Conservation (phyloP, 2,113 vertebrate genomes). For the Pomatostomus ruficeps region DNA sequence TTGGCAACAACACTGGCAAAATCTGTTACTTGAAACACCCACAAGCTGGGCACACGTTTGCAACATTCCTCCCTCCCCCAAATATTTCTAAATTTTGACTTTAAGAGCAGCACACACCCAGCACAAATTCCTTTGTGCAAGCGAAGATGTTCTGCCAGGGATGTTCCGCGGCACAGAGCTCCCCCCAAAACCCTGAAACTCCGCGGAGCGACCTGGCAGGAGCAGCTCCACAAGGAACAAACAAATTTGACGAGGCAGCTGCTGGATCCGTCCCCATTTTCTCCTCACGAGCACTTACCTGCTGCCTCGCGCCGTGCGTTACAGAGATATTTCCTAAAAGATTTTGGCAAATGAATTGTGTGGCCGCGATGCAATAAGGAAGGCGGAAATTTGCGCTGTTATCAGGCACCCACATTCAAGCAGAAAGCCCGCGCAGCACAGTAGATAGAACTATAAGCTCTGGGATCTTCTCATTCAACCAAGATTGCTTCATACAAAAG, state of each 20-base stretch:
- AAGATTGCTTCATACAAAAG: slow-evolving; percentile 99
- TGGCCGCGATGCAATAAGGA: slow-evolving; percentile 69
- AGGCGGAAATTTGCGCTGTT: slow-evolving; percentile 75
- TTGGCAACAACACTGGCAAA: not conserved
- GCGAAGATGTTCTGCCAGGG: not conserved
- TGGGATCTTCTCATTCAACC: slow-evolving; percentile 92
- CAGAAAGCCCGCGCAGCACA: slow-evolving; percentile 58
- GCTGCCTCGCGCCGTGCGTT: slow-evolving; percentile 3
- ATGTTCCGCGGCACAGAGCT: not conserved
- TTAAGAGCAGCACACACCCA: not conserved
- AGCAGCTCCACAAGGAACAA: slow-evolving; percentile 35
- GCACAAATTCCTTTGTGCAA: not conserved
- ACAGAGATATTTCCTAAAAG: slow-evolving; percentile 67
- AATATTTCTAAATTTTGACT: not conserved
- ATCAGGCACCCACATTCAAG: slow-evolving; percentile 81
- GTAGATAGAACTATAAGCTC: slow-evolving; percentile 73
- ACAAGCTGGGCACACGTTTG: not conserved
- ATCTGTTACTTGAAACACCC: not conserved
- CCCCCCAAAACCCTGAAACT: not conserved
- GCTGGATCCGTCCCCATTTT: slow-evolving; percentile 1
- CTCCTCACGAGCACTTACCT: slow-evolving; percentile 60
- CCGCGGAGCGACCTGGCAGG: not conserved
- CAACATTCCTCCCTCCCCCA: not conserved
- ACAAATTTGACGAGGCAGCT: not conserved
- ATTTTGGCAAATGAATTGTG: slow-evolving; percentile 73